Evolutionary conservation across 2,888 invertebrate genomes (phyloP).

Genomic region (Calameuta idolon): DNA sequence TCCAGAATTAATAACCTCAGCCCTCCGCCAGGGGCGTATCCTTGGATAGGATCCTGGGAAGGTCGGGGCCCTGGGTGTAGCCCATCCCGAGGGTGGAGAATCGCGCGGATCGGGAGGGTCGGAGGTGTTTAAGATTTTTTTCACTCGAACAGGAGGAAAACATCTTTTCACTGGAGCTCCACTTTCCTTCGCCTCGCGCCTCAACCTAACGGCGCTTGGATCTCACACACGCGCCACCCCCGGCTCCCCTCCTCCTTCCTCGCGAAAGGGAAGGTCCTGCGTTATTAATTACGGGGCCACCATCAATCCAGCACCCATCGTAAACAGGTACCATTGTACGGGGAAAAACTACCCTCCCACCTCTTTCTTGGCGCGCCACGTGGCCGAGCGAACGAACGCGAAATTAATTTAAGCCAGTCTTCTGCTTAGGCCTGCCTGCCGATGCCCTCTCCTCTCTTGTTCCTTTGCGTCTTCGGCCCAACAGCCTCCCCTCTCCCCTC

Average conservation of each 20-base stretch:
- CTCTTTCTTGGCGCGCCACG: not conserved
- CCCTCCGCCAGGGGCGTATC: constrained; percentile 6
- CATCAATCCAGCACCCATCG: constrained; percentile 27
- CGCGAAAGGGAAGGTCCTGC: constrained; percentile 20
- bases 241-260: not conserved
- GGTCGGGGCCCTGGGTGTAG: not conserved
- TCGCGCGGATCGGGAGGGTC: not conserved
- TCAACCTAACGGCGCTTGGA: not conserved
- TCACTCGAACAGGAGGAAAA: constrained; percentile 26
- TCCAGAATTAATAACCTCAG: constrained; percentile 32
- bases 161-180: constrained; percentile 25
- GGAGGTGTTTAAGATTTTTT: constrained; percentile 26
- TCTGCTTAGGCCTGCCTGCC: constrained; percentile 13
- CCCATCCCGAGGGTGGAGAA: not conserved
- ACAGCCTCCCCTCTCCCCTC: too few relatives aligned
- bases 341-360: constrained; percentile 23
- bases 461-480: too few relatives aligned
- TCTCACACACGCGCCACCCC: not conserved
- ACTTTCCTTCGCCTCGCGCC: not conserved
- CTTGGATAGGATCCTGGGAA: not conserved
- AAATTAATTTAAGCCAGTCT: constrained; percentile 15
- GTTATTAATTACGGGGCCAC: constrained; percentile 27
- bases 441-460: constrained; percentile 21
- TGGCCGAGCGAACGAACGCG: constrained; percentile 1
- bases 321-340: constrained; percentile 26